Evolutionary conservation across 2,113 vertebrate genomes (phyloP).

Genomic region (Terrapene triunguis): DNA sequence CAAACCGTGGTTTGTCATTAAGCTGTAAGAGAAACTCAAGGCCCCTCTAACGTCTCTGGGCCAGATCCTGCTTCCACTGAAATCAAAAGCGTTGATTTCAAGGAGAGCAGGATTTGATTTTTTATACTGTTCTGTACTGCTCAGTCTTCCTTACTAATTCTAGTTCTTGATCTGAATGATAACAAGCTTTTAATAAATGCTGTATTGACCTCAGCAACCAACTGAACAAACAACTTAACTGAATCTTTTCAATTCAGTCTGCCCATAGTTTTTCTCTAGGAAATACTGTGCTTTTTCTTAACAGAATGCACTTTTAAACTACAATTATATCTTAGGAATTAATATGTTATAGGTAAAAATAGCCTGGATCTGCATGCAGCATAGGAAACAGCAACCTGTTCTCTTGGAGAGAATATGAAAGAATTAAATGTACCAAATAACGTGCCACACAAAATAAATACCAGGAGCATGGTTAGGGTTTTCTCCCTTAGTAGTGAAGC

Average conservation of each 20-base stretch:
- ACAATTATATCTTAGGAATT: constrained; percentile 43
- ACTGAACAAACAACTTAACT: constrained; percentile 19
- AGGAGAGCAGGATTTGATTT: background rate
- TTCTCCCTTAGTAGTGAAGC: background rate
- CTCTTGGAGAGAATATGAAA: constrained; percentile 6
- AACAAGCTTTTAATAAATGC: constrained; percentile 51
- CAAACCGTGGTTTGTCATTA: constrained; percentile 41
- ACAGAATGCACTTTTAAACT: constrained; percentile 50
- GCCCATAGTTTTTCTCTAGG: constrained; percentile 42
- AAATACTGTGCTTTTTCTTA: constrained; percentile 18
- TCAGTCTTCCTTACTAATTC: constrained; percentile 59
- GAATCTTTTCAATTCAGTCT: constrained; percentile 47
- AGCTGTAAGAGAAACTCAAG: constrained; percentile 32
- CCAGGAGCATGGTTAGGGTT: background rate
- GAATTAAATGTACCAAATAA: background rate
- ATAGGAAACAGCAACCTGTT: constrained; percentile 8
- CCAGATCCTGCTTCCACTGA: background rate
- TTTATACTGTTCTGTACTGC: constrained; percentile 51
- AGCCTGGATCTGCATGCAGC: constrained; percentile 43
- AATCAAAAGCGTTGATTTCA: background rate
- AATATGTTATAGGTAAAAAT: constrained; percentile 55
- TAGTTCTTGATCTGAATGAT: constrained; percentile 57
- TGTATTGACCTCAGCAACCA: constrained; percentile 4
- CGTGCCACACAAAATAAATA: background rate
- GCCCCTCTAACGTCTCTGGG: background rate